Evolutionary conservation across 2,888 invertebrate species (phyloP), one percentile per base, ranked within the genome.

Genomic region (Encarsia formosa): DNA sequence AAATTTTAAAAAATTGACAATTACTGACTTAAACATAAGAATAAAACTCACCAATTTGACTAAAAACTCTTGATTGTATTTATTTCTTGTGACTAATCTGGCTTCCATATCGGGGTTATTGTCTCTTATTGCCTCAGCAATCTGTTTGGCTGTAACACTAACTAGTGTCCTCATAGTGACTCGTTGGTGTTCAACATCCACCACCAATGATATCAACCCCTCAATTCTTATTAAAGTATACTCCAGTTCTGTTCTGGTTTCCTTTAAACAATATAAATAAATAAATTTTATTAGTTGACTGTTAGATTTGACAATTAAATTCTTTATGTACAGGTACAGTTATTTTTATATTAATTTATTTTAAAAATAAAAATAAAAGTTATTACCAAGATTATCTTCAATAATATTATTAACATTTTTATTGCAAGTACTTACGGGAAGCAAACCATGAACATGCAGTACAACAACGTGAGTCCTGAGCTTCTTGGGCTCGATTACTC

Each of bases 161-260:
- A 61, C 66, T 47, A 75, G 59, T n/a, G 74, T 72, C 46, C 75
- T 68, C 69, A 75, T 75, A n/a, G 74, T 74, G 40, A 72, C 74
- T 49, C 75, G 64, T 41, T 75, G 75, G 61, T 75, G 74, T 60
- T 74, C 72, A 11, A 74, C 74, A 56, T 75, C 75, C 9, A 74
- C 68, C 16, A 75, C 74, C 20, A 75, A 63, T 5, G 75, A 75
- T 46, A 75, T 65, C 22, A 75, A 62, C 48, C 75, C 75, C 58
- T 73, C 71, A 39, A 75, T 67, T 59, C 73, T 67, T 52, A 75
- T 70, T 46, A 75, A 59, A 46, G 69, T 70, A 39, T 65, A 63
- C 61, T 75, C 75, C 49, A 75, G 60, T 23, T 73, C 74, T 29
- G 72, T 65, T 52, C 73, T 60, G 31, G 73, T 73, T 60, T 73